phyloP scores from a whole-genome alignment of 23 tunicate species.

The Phallusia fumigata region DNA sequence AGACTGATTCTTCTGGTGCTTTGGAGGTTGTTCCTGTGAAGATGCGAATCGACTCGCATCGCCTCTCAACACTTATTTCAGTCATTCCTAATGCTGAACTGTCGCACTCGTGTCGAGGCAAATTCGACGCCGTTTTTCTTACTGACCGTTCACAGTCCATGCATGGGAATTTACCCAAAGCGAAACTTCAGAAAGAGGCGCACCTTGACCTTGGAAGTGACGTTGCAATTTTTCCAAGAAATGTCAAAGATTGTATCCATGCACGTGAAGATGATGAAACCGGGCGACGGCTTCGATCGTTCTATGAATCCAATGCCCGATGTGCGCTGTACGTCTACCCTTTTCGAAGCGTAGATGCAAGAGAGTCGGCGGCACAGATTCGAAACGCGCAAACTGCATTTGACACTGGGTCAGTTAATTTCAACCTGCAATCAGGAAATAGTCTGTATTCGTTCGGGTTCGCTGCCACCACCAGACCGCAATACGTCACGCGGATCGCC shows the following conservation, averaged over 20 bases:
- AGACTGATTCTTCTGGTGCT: conserved; percentile 25
- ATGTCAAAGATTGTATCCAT: neutral
- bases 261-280: neutral
- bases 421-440: no score
- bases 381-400: conserved; percentile 9
- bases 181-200: neutral
- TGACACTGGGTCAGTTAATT: neutral
- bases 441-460: conserved; percentile 39
- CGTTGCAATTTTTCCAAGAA: conserved; percentile 18
- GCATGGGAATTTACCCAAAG: neutral
- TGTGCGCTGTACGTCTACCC: conserved; percentile 58
- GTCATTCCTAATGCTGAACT: neutral
- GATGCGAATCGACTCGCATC: conserved; percentile 17
- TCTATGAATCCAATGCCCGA: conserved; percentile 36
- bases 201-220: neutral
- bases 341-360: conserved; percentile 42
- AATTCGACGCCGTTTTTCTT: conserved; percentile 33
- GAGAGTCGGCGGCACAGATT: conserved; percentile 15
- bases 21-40: conserved; percentile 14
- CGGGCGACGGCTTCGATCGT: neutral
- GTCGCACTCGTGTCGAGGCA: conserved; percentile 16
- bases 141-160: conserved; percentile 18
- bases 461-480: conserved; percentile 31
- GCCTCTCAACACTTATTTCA: conserved; percentile 19
- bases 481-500: conserved; percentile 25